Conservation (phyloP, 2,797 vertebrate genomes). For the Triplophysa yarkandensis region DNA sequence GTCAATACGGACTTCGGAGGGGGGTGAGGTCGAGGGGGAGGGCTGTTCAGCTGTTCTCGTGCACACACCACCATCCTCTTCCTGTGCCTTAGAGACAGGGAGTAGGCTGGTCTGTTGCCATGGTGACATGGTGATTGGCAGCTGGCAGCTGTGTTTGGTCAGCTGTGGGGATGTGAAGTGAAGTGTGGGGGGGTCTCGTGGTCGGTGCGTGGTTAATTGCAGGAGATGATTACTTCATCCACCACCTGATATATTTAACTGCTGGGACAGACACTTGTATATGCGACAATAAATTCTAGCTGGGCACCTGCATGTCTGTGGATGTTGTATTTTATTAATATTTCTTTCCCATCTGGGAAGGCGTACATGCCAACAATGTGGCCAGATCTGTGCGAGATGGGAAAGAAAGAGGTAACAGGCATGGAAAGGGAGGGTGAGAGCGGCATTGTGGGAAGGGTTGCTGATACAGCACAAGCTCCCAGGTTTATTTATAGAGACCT, state of each 20-base stretch:
- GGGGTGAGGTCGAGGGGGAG: slow-evolving; percentile 31
- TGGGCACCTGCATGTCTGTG: slow-evolving; percentile 43
- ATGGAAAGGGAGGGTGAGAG: slow-evolving; percentile 55
- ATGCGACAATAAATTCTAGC: slow-evolving; percentile 43
- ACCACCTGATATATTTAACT: slow-evolving; percentile 51
- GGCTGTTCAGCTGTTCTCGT: slow-evolving; percentile 61
- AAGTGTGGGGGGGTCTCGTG: slow-evolving; percentile 49
- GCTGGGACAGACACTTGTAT: slow-evolving; percentile 32
- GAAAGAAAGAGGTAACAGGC: slow-evolving; percentile 60
- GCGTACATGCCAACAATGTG: slow-evolving; percentile 39
- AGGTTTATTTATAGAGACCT: slow-evolving; percentile 86
- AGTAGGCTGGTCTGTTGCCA: slow-evolving; percentile 65
- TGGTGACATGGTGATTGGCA: slow-evolving; percentile 65
- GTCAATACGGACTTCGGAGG: slow-evolving; percentile 47
- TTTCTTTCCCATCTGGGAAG: slow-evolving; percentile 22
- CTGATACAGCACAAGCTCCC: slow-evolving; percentile 83
- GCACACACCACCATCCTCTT: slow-evolving; percentile 47
- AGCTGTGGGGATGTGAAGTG: slow-evolving; percentile 58
- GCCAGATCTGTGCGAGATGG: slow-evolving; percentile 40
- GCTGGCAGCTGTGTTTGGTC: slow-evolving; percentile 71
- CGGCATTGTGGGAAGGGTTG: slow-evolving; percentile 76
- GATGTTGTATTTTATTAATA: slow-evolving; percentile 51
- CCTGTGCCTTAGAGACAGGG: slow-evolving; percentile 64
- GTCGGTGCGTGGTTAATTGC: slow-evolving; percentile 32
- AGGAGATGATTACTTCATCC: slow-evolving; percentile 45